Evolutionary conservation across 2,113 vertebrate genomes (phyloP), one percentile per base, ranked within the genome.

Genomic region (Picathartes gymnocephalus): DNA sequence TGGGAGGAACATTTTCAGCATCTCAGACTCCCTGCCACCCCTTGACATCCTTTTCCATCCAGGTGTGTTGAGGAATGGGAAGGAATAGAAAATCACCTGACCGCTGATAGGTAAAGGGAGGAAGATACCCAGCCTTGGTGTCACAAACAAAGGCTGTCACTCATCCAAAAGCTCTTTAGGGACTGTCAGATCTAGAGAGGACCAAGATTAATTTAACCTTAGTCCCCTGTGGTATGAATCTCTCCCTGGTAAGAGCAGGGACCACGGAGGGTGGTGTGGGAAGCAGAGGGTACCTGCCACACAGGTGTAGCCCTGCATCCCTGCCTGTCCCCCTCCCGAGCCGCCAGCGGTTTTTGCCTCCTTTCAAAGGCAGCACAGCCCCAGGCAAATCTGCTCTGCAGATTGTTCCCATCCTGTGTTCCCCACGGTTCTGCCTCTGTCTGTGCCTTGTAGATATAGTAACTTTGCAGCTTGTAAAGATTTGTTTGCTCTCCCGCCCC

Each of bases 381-480:
- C n/a, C 92, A 88, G 92, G 93, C 92, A 86, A 88, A 90, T 65
- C 89, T 94, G 93, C 78, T 91, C 81, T 14, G 84, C 94, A 92
- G 90, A 91, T 92, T 96, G 90, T 45, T 93, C 86, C 94, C 93
- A 88, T 48, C 90, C 90, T 78, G 27, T 45, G 72, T 39, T 96
- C 94, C 86, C 95, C 80, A 94, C 2, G 76, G 93, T 54, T 96
- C 88, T 92, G 93, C 7, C 95, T 93, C 93, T 90, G 88, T 83
- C 87, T 96, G 94, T 93, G 80, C 62, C 74, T 83, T 95, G 92
- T 86, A 96, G 94, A 96, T 96, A 96, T 2, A 86, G 72, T 69
- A 92, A 90, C 90, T 95, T 90, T 92, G 93, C 93, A 94, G 92
- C 93, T 93, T 91, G 88, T 94, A 95, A 94, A 94, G 91, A 84